phyloP scores from a whole-genome alignment of 2,888 invertebrate species.

The Oxytorus armatus region DNA sequence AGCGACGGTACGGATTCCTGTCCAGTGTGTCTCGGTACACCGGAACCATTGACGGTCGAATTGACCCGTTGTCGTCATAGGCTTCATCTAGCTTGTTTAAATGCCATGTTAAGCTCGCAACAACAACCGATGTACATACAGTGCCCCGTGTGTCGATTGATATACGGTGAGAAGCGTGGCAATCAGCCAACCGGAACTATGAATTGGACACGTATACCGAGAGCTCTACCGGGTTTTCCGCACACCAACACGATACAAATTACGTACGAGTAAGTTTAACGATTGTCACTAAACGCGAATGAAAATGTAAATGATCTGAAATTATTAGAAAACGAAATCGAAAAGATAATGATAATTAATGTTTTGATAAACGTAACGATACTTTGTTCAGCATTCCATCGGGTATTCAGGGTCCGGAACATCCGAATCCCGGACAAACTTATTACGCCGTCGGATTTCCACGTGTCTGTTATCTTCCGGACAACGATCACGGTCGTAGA shows the following conservation, averaged over 20 bases:
- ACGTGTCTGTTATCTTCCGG: constrained; percentile 92
- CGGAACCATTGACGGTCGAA: constrained; percentile 86
- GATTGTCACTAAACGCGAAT: too few relatives aligned
- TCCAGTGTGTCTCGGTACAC: constrained; percentile 88
- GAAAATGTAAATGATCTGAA: too few relatives aligned
- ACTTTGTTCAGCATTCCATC: constrained; percentile 90
- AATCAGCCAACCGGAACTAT: constrained; percentile 94
- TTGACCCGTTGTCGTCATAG: constrained; percentile 91
- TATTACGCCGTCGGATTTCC: constrained; percentile 96
- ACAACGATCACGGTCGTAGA: constrained; percentile 92
- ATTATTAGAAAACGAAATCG: too few relatives aligned
- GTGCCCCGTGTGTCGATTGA: constrained; percentile 94
- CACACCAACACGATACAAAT: constrained; percentile 92
- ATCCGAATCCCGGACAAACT: constrained; percentile 93
- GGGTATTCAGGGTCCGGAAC: constrained; percentile 92
- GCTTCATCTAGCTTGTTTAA: constrained; percentile 92
- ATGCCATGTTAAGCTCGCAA: constrained; percentile 90
- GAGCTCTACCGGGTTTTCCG: constrained; percentile 89
- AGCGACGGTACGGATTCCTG: constrained; percentile 89
- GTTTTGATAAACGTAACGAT: neutral
- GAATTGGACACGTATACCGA: constrained; percentile 91
- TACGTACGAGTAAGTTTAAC: constrained; percentile 89
- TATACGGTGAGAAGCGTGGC: constrained; percentile 92
- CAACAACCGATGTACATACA: constrained; percentile 89
- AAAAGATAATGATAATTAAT: too few relatives aligned